Base-by-base conservation (phyloP, 2,113 vertebrate genomes). In the Psephotus haematonotus region DNA sequence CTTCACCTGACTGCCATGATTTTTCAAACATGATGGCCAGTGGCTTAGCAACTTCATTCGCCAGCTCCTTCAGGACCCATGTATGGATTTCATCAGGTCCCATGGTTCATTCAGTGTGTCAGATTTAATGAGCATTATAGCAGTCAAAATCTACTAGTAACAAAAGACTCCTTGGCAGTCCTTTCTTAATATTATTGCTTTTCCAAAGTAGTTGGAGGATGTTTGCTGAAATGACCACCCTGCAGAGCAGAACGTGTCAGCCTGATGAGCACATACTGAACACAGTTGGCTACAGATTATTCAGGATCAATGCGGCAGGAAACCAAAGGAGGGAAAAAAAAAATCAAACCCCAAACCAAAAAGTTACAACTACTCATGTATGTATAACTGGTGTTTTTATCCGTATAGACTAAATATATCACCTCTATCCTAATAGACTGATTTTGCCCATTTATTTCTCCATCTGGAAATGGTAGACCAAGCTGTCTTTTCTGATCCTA, bases 281-380 rank as follows among this genome's bases (percentile, higher is more conserved):
- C 75, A 65, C 78, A 82, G 76, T 89, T 91, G 67, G 72, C 64
- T 94, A 83, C 78, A 92, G 81, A 84, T 89, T 91, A 90, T 84
- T 95, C 75, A 80, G 74, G 86, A 88, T 69, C 57, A 33, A 62
- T 52, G 43, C 84, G 86, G 87, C 81, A 87, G 78, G 78, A 81
- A 85, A 59, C 43, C 1, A 17, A n/a, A 20, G 33, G 9, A 68
- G 43, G 43, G 5, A 15, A 15, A 43, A 43, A 2, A 25, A 64
- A 65, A 60, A 44, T 11, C 9, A 44, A 10, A 19, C 19, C 46
- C 46, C 46, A 50, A 27, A 15, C 25, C 49, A 50, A 27, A 50
- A 15, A 13, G 13, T 22, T 9, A n/a, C 27, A n/a, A 17, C 29
- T 75, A 17, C 35, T 83, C 28, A 17, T 82, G 29, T 24, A 39